Conservation (phyloP, 2,888 invertebrate genomes). For the Teinopalpus imperialis region DNA sequence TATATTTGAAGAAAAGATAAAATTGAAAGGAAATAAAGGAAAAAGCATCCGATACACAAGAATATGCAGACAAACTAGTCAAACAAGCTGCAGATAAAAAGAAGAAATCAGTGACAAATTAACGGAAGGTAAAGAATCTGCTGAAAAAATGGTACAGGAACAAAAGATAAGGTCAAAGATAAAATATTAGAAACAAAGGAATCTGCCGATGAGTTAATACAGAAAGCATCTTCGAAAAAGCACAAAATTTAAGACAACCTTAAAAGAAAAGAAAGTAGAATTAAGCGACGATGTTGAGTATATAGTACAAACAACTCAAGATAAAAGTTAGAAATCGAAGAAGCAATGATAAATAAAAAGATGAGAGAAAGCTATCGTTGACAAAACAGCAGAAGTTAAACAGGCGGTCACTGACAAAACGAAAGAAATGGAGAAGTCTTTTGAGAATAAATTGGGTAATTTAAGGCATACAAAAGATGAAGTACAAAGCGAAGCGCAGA, state of each 20-base stretch:
- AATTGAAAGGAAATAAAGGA: constrained; percentile 63
- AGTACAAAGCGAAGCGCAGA: constrained; percentile 43
- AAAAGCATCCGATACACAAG: constrained; percentile 62
- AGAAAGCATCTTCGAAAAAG: constrained; percentile 39
- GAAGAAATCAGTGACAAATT: constrained; percentile 52
- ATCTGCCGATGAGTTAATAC: constrained; percentile 24
- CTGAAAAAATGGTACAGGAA: constrained; percentile 41
- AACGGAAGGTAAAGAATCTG: constrained; percentile 36
- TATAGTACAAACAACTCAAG: constrained; percentile 37
- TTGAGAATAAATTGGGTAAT: constrained; percentile 35
- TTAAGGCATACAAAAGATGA: constrained; percentile 35
- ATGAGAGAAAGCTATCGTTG: constrained; percentile 34
- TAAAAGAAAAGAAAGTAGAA: constrained; percentile 31
- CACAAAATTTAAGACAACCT: constrained; percentile 33
- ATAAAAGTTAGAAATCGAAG: constrained; percentile 44
- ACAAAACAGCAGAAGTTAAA: constrained; percentile 34
- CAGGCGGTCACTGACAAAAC: constrained; percentile 32
- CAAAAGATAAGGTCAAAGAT: constrained; percentile 43
- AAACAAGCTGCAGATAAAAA: constrained; percentile 59
- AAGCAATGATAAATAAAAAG: constrained; percentile 42
- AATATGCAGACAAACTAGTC: constrained; percentile 54
- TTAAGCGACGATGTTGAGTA: constrained; percentile 31
- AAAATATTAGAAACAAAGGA: constrained; percentile 19
- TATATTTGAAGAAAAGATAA: constrained; percentile 75
- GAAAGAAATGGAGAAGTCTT: constrained; percentile 30